phyloP scores from a whole-genome alignment of 2,797 vertebrate species.

The Sebastes nivosus region DNA sequence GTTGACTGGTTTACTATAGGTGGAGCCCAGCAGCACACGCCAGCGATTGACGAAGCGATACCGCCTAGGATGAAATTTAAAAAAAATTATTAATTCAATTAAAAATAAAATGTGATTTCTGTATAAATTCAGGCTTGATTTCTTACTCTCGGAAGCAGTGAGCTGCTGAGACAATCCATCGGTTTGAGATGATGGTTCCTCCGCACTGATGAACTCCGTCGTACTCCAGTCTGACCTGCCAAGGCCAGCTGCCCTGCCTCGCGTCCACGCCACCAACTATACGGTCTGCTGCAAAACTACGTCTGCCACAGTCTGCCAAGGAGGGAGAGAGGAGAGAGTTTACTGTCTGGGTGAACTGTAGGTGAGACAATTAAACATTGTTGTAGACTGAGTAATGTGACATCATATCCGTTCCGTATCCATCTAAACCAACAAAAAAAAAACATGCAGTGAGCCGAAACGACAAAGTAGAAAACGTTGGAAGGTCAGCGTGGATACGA shows the following conservation, averaged over 20 bases:
- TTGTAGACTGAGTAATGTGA: too few species aligned
- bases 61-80: conserved; percentile 72
- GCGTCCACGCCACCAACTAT: conserved; percentile 91
- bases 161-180: conserved; percentile 91
- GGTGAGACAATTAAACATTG: not conserved
- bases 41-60: conserved; percentile 86
- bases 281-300: conserved; percentile 88
- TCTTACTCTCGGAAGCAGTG: conserved; percentile 93
- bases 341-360: not conserved
- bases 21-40: conserved; percentile 88
- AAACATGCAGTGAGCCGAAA: too few species aligned
- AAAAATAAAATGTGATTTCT: not conserved
- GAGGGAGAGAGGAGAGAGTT: not conserved
- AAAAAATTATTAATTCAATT: not conserved
- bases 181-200: conserved; percentile 89
- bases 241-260: conserved; percentile 89
- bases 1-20: conserved; percentile 86
- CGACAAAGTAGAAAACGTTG: too few species aligned
- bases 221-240: conserved; percentile 93
- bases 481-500: too few species aligned
- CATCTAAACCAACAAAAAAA: too few species aligned
- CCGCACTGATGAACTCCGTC: conserved; percentile 92
- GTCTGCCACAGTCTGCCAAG: conserved; percentile 87
- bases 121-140: not conserved
- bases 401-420: too few species aligned